Evolutionary conservation across 2,113 vertebrate species (phyloP).

Genomic region (Ahaetulla prasina): DNA sequence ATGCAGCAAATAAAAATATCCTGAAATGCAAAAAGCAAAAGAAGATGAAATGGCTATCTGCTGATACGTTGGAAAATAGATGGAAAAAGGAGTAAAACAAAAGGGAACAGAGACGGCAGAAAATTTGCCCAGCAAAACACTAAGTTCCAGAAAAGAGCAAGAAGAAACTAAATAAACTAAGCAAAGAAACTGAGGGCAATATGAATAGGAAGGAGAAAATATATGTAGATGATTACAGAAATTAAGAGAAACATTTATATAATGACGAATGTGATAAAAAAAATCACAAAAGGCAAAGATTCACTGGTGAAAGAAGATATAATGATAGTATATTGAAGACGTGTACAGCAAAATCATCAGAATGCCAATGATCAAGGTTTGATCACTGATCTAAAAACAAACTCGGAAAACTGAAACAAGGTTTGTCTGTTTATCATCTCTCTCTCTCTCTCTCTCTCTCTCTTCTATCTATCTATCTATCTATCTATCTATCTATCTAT

Average conservation of each 20-base stretch:
- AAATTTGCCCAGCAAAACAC: neutral
- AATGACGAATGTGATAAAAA: neutral
- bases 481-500: too few species aligned
- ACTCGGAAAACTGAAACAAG: neutral
- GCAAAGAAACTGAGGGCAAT: neutral
- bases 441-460: too few species aligned
- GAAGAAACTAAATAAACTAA: neutral
- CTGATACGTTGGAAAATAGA: neutral
- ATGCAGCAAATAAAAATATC: neutral
- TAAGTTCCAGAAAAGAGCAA: neutral
- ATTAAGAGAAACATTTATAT: neutral
- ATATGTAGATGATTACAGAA: neutral
- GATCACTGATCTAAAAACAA: neutral
- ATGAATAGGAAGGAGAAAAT: neutral
- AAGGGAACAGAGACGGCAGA: neutral
- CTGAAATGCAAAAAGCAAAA: neutral
- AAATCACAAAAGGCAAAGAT: neutral
- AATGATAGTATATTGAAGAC: neutral
- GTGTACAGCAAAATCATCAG: neutral
- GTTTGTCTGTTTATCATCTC: too few species aligned
- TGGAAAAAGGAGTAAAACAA: neutral
- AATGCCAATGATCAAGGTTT: neutral
- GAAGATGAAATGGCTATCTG: neutral
- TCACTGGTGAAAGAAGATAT: neutral
- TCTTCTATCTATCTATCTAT: accelerated